Evolutionary conservation across 2,113 vertebrate genomes (phyloP).

Genomic region (Paradoxurus hermaphroditus): DNA sequence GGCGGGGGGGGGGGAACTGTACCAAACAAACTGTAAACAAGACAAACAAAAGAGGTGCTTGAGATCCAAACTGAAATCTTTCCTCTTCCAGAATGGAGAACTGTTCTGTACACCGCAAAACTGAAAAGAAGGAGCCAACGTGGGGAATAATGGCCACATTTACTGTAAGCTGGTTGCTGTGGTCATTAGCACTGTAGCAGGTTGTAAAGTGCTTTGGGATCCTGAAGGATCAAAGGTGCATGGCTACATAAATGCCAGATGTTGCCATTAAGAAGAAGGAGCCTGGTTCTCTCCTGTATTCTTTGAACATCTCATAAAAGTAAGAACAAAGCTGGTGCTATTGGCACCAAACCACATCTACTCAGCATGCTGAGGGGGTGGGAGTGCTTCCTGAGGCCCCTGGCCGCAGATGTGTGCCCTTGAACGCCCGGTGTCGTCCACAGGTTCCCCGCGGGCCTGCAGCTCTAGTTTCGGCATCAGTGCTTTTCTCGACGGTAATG

Average conservation of each 20-base stretch:
- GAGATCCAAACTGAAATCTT: neutral
- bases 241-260: slow-evolving; percentile 64
- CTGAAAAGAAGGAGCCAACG: neutral
- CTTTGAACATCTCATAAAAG: slow-evolving; percentile 70
- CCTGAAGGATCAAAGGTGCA: slow-evolving; percentile 48
- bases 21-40: neutral
- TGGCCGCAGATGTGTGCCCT: neutral
- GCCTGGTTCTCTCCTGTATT: slow-evolving; percentile 49
- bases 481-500: slow-evolving; percentile 28
- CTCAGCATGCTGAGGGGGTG: neutral
- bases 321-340: slow-evolving; percentile 63
- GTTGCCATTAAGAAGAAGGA: slow-evolving; percentile 50
- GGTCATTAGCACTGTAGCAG: slow-evolving; percentile 25
- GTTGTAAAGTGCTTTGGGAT: slow-evolving; percentile 54
- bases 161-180: neutral
- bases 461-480: neutral
- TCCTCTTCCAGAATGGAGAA: neutral
- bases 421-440: neutral
- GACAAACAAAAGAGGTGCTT: neutral
- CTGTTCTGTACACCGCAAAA: neutral
- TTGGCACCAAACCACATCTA: slow-evolving; percentile 20
- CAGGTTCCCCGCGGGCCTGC: neutral
- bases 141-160: neutral
- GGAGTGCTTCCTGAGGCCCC: neutral
- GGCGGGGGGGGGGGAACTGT: neutral